Evolutionary conservation across 37 sponge, comb jelly and placozoan genomes (phyloP), one percentile per base, ranked within the genome.

Genomic region (Beroe ovata): DNA sequence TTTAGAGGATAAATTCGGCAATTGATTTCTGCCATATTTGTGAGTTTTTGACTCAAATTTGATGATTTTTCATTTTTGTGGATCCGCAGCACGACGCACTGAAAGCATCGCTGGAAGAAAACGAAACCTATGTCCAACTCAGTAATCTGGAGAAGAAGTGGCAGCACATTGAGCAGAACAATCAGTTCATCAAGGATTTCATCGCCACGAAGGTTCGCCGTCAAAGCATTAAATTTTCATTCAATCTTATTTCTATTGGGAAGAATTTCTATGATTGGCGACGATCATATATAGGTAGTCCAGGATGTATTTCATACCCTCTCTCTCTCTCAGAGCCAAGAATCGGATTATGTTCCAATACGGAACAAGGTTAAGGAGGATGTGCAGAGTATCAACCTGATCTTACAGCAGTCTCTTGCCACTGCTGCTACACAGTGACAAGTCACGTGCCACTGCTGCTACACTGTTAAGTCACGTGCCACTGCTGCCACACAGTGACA

Each of bases 101-200:
- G 18, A 94, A 95, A 88, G 60, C 89, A 0, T 66, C 89, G 71
- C 90, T 97, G 39, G 89, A 91, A 16, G 92, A 88, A 14, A 95
- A 93, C 60, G 97, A 97, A 30, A 97, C 97, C 0, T 92, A 91
- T 90, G 90, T 91, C 32, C 90, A 97, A 94, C 92, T 97, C 0
- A 84, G 90, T 29, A 97, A 97, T 41, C 89, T 97, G 77, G 95
- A 95, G 41, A 91, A 90, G 26, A 95, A 95, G 66, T 95, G 94
- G 94, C 94, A 95, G 77, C 94, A 95, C 91, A 88, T 91, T 19
- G 94, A 94, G 72, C 94, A 94, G 90, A 95, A 94, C 92, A 97
- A 97, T 66, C 95, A 94, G 60, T 93, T 88, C 39, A 91, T 97
- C 93, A 94, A 94, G 64, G 97, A 97, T 47, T 97, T 94, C 94